Evolutionary conservation across 2,888 invertebrate genomes (phyloP).

Genomic region (Crepidodera aurea): DNA sequence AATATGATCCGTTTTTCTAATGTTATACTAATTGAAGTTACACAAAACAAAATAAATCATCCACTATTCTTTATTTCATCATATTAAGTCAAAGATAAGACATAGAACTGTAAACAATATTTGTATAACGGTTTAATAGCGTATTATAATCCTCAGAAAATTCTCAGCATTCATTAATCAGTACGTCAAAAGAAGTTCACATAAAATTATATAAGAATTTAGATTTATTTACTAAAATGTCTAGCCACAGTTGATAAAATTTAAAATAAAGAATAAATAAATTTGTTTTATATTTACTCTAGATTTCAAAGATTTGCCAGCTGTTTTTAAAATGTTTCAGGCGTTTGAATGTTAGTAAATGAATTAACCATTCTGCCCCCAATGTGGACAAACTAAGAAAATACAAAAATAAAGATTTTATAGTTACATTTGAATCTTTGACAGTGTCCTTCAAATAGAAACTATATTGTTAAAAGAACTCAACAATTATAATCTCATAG

Average conservation of each 20-base stretch:
- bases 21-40: conserved; percentile 5
- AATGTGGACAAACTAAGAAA: no score
- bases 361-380: no score
- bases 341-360: no score
- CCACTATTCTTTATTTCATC: conserved; percentile 7
- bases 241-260: neutral
- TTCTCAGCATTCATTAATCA: conserved; percentile 14
- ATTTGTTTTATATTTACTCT: no score
- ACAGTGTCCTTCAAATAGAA: no score
- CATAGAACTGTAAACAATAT: conserved; percentile 17
- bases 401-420: no score
- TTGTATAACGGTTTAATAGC: conserved; percentile 15
- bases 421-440: no score
- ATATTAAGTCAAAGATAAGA: conserved; percentile 12
- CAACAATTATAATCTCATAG: no score
- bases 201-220: conserved; percentile 13
- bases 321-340: no score
- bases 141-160: conserved; percentile 2
- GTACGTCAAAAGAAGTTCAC: conserved; percentile 2
- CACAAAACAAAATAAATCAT: conserved; percentile 9
- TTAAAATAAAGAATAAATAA: no score
- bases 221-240: conserved; percentile 3
- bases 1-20: neutral
- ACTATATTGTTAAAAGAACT: no score
- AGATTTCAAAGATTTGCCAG: no score